Base-by-base conservation (phyloP, 2,113 vertebrate species). In the Gopherus evgoodei region DNA sequence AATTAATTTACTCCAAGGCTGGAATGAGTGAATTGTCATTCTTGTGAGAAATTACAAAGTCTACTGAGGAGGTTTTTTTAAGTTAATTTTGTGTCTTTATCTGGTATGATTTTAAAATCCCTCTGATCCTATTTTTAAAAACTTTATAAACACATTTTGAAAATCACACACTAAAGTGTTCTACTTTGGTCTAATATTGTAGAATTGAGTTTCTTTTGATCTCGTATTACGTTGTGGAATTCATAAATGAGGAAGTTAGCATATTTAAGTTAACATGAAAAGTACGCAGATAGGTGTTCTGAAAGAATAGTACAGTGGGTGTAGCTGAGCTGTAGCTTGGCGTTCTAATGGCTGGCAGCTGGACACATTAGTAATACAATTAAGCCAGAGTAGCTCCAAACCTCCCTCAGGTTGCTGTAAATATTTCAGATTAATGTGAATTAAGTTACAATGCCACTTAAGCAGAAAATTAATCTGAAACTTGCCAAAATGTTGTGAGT, bases 1-100 rank as follows among this genome's bases (percentile, higher is more conserved):
- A 31, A 86, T 93, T 90, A 80, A 91, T 93, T 88, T 93, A 52
- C 91, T 94, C 83, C 87, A 95, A 69, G 72, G 94, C 79, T 86
- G 54, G 56, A 47, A 47, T 88, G 82, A 90, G 38, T 75, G 76
- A 94, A 88, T 57, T 57, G 83, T 96, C 83, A 94, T 88, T 92
- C 93, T 83, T 47, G 93, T 14, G n/a, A 24, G 56, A 86, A 76
- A 90, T 81, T 88, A 87, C 52, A 2, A 29, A 25, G 88, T 91
- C 4, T 72, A 75, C 81, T 88, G 83, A 88, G 80, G 6, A 29
- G 92, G 88, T 24, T 2, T 75, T 86, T 86, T 94, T 83, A 59
- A 84, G n/a, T 6, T 82, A 0, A 1, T 93, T 59, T 91, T 92
- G 75, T 72, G 69, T 53, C 7, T 12, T 84, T 91, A 29, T 53